Conservation (phyloP, 2,888 invertebrate genomes). For the Archips crataeganus region DNA sequence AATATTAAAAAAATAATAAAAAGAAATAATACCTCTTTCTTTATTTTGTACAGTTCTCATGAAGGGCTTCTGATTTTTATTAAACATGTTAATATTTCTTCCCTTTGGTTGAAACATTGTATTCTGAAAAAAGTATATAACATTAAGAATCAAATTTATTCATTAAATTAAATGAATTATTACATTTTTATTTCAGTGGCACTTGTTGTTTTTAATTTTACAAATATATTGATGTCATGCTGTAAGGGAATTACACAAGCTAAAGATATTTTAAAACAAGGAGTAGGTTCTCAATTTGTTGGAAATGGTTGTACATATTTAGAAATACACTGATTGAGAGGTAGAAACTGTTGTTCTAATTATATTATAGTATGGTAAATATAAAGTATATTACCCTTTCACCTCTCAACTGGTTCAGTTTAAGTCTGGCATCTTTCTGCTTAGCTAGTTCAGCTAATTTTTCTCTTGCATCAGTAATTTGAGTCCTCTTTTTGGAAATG, state of each 20-base stretch:
- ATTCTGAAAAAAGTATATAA: slow-evolving; percentile 44
- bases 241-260: no score
- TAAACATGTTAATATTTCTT: slow-evolving; percentile 49
- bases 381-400: slow-evolving; percentile 63
- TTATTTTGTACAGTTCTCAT: slow-evolving; percentile 54
- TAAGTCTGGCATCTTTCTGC: slow-evolving; percentile 90
- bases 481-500: slow-evolving; percentile 91
- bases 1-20: background rate
- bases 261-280: no score
- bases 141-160: background rate
- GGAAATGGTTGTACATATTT: background rate
- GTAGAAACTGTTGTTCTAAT: background rate
- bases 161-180: no score
- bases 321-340: background rate
- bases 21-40: slow-evolving; percentile 64
- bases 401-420: slow-evolving; percentile 88
- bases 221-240: no score
- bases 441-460: slow-evolving; percentile 91
- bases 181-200: no score
- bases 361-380: background rate
- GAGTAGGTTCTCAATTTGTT: no score
- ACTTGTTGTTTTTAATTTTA: no score
- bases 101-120: slow-evolving; percentile 51
- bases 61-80: slow-evolving; percentile 55
- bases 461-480: slow-evolving; percentile 92